Conservation (phyloP, 1,140 invertebrate genomes). For the Campodea augens region DNA sequence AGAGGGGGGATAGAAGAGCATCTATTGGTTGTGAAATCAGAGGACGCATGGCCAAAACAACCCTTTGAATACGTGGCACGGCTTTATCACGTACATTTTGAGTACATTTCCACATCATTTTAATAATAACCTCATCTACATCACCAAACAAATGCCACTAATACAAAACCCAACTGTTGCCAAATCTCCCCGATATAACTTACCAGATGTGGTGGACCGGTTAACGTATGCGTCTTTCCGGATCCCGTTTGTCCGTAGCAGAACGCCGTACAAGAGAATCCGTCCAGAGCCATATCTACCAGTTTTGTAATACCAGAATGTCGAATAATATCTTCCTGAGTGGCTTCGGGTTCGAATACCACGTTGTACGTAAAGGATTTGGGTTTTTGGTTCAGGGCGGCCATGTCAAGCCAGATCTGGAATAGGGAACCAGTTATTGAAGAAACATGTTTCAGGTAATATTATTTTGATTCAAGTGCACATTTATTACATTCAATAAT, state of each 20-base stretch:
- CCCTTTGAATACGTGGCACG: too few relatives aligned
- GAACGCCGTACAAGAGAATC: conserved; percentile 80
- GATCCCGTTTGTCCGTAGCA: conserved; percentile 96
- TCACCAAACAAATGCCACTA: conserved; percentile 15
- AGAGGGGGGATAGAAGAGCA: too few relatives aligned
- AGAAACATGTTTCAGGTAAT: too few relatives aligned
- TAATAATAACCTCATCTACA: conserved; percentile 15
- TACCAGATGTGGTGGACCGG: conserved; percentile 71
- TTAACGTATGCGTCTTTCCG: conserved; percentile 89
- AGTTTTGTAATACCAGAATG: conserved; percentile 66
- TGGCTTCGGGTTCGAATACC: conserved; percentile 70
- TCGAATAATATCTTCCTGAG: conserved; percentile 44
- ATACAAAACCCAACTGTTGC: not conserved
- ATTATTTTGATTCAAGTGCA: too few relatives aligned
- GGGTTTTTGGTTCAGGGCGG: conserved; percentile 36
- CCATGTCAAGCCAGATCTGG: conserved; percentile 14
- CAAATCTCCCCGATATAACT: conserved; percentile 18
- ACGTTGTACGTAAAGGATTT: conserved; percentile 70
- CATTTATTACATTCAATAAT: too few relatives aligned
- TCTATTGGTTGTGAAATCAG: too few relatives aligned
- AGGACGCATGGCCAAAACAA: too few relatives aligned
- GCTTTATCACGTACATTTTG: too few relatives aligned
- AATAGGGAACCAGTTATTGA: too few relatives aligned
- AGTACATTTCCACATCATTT: too few relatives aligned
- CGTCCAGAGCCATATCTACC: conserved; percentile 79